phyloP scores from a whole-genome alignment of 2,113 vertebrate species.

The Ploceus nigricollis region DNA sequence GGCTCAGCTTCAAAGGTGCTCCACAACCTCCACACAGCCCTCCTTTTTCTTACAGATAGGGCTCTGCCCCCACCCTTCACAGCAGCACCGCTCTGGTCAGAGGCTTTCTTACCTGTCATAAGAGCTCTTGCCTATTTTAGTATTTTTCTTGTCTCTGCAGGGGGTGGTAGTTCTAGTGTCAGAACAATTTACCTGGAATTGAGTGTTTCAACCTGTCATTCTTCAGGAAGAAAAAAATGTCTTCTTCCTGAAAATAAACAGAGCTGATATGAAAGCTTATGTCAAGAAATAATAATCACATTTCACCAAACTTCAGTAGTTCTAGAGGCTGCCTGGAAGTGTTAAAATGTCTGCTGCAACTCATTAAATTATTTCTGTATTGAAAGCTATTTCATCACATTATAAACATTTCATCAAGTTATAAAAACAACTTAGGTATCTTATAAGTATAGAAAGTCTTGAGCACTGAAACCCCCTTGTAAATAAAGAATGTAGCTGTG shows the following conservation, averaged over 20 bases:
- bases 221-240: background rate
- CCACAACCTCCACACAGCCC: background rate
- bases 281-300: background rate
- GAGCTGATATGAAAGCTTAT: background rate
- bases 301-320: background rate
- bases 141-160: background rate
- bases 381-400: slow-evolving; percentile 3
- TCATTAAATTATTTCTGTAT: background rate
- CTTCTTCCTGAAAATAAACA: background rate
- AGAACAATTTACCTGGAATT: rapidly evolving
- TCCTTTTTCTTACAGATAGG: background rate
- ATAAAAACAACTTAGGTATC: background rate
- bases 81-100: background rate
- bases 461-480: background rate
- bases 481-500: slow-evolving; percentile 50
- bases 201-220: background rate
- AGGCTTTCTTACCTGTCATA: background rate
- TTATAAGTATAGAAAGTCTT: background rate
- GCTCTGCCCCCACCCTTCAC: background rate
- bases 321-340: background rate
- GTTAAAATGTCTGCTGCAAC: background rate
- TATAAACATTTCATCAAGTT: slow-evolving; percentile 26
- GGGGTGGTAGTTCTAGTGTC: background rate
- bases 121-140: background rate
- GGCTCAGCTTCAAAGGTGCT: background rate